Conservation (phyloP, 2,888 invertebrate genomes). For the Arctia plantaginis region DNA sequence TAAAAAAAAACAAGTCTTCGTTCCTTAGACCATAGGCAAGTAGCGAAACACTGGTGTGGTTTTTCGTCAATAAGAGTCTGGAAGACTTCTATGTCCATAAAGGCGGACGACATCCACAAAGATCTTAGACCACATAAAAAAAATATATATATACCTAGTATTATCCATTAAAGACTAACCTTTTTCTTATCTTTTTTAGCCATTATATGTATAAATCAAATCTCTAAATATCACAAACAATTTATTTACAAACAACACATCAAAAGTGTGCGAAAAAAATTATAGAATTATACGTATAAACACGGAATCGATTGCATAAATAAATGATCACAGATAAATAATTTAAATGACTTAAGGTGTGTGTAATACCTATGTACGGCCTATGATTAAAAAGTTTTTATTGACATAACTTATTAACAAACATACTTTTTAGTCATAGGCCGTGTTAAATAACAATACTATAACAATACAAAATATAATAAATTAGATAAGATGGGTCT, state of each 20-base stretch:
- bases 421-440: background rate
- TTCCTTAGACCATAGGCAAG: too few relatives aligned
- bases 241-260: background rate
- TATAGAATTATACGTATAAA: background rate
- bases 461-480: too few relatives aligned
- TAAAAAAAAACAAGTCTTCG: too few relatives aligned
- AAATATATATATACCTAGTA: too few relatives aligned
- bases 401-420: background rate
- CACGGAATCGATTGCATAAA: background rate
- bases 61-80: too few relatives aligned
- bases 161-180: background rate
- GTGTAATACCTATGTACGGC: too few relatives aligned
- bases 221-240: background rate
- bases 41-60: too few relatives aligned
- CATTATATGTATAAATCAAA: background rate
- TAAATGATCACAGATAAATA: background rate
- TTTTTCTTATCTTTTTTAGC: constrained; percentile 11
- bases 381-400: background rate
- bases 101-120: background rate
- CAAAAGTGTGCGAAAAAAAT: constrained; percentile 5
- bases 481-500: too few relatives aligned
- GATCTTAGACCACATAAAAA: background rate
- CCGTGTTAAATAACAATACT: too few relatives aligned
- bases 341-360: background rate
- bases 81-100: too few relatives aligned